Base-by-base conservation (phyloP, 2,113 vertebrate genomes). In the Stercorarius parasiticus region DNA sequence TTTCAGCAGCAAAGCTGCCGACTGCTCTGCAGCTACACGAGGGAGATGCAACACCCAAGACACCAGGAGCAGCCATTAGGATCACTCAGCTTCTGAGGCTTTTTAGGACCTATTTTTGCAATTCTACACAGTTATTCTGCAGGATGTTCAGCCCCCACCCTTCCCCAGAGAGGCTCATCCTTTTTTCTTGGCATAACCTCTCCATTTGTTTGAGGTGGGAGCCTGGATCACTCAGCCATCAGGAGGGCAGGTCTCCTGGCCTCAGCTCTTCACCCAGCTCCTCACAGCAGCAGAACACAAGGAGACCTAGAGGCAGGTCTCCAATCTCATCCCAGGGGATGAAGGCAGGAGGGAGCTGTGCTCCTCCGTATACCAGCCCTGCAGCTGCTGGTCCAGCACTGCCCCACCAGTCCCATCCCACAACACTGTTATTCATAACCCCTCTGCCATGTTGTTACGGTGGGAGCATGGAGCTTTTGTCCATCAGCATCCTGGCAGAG, bases 391-490 rank as follows among this genome's bases (percentile, higher is more conserved):
- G 49, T 58, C 47, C 64, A 64, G 36, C 49, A 32, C 38, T 59
- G 29, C 40, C 64, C 50, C 40, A 32, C 49, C 43, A 67, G 45
- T 32, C 32, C 36, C 50, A 17, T n/a, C 38, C 49, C 11, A 29
- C 34, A 61, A 6, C 1, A 3, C 45, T 25, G 30, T 30, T 59
- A 23, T 15, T 52, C 58, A 53, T 16, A 64, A 59, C 20, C 50
- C 36, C 38, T 34, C 27, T 20, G 18, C 15, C 34, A 13, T 7
- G 11, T 10, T 13, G 11, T 45, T 61, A 43, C 0, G 0, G 42
- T 21, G 26, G 59, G 18, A 62, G 23, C 38, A 42, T 0, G 8
- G 32, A 64, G 32, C 36, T 1, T 2, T 50, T 67, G 61, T 15
- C 29, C n/a, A 6, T 23, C 86, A 67, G 26, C 26, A 40, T 25